Base-by-base conservation (phyloP, 1,140 invertebrate species). In the Stegodyphus dumicola region DNA sequence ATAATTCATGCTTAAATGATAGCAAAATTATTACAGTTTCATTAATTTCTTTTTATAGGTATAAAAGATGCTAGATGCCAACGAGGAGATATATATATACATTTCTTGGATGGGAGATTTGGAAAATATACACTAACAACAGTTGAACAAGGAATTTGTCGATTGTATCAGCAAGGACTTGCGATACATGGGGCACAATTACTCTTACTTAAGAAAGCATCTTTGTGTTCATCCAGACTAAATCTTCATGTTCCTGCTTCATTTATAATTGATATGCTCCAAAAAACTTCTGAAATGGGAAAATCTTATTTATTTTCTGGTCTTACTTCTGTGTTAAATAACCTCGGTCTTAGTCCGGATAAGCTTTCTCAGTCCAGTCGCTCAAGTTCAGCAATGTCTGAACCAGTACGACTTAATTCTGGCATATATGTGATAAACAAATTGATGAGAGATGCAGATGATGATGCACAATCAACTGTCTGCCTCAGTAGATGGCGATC, bases 301-400 rank as follows among this genome's bases (percentile, higher is more conserved):
- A 83, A 79, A 66, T 73, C 74, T 5, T 79, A 83, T 53, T 56
- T 87, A 53, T 78, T 83, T 66, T 64, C 73, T 83, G 75, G 86
- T 13, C 73, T 87, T 52, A 76, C 86, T n/a, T 71, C 77, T 65
- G 86, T 83, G 67, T 53, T 86, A 4, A 81, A 81, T 70, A 71
- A 65, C 64, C 53, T 86, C 51, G 85, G 77, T 64, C 65, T 86
- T 17, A 80, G 77, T n/a, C 77, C 85, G n/a, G 85, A 86, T 64
- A 86, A 80, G 54, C 33, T 80, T 5, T 86, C 85, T 54, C 85
- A 86, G 65, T 79, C 77, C 71, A 86, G 85, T 80, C 77, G 85
- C 49, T 79, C 85, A 54, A 86, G 85, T 80, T 86, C 85, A 75
- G 85, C 85, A 13, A 86, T 86, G 85, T 86, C 85, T 80, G 85